Evolutionary conservation across 2,113 vertebrate species (phyloP), one percentile per base, ranked within the genome.

Genomic region (Ovis aries): DNA sequence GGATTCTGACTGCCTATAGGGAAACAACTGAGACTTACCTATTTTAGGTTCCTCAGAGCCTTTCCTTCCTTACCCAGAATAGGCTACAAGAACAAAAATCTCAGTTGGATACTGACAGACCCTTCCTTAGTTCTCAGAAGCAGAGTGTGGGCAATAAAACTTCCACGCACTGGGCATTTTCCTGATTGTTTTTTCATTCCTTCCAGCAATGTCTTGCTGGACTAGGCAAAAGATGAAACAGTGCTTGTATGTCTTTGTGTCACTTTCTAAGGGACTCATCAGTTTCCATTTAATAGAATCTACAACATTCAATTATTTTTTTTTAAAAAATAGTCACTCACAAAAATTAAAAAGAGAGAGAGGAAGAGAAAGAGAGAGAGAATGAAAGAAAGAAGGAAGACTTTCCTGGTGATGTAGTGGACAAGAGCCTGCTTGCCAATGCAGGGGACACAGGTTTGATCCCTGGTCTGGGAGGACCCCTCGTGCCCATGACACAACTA

Each of bases 371-470:
- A 36, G 40, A 55, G 55, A 40, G 27, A 64, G n/a, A n/a, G 19
- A 71, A 23, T 11, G 19, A 71, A 71, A 12, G n/a, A 71, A 90
- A 57, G 36, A 23, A 43, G 14, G 52, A 55, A 67, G 64, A n/a
- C 64, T 67, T n/a, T 19, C 33, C 64, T n/a, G 16, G 33, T 19
- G 64, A n/a, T 19, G 64, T 9, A 67, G 64, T n/a, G 33, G 33
- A n/a, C 64, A 10, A 67, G 8, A 67, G 64, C 19, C 15, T 67
- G 62, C 8, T 67, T 67, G 62, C 62, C 62, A 67, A 10, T n/a
- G 16, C 62, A 67, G 33, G 33, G 33, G 62, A 67, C 16, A n/a
- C 0, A 0, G 16, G 33, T 67, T 67, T n/a, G 62, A 67, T n/a
- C 33, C 33, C 62, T 67, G 33, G 16, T n/a, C 7, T 0, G 0